Conservation (phyloP, 1,140 invertebrate genomes). For the Rhopalosiphum maidis region DNA sequence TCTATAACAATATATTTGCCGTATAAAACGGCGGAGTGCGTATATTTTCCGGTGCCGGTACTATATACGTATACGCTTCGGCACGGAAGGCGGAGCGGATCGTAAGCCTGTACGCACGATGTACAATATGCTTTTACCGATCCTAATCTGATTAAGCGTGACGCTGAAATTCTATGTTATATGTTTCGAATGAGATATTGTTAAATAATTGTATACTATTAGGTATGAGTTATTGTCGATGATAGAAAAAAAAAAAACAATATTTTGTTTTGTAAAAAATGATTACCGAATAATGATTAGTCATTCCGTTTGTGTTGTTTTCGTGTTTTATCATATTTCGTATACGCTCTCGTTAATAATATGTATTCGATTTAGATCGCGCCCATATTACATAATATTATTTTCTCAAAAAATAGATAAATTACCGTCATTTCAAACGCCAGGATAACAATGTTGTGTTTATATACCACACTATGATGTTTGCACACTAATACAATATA, state of each 20-base stretch:
- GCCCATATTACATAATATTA: not conserved
- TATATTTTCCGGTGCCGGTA: too few species aligned
- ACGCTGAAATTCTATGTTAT: too few species aligned
- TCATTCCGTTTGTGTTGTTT: too few species aligned
- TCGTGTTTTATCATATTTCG: not conserved
- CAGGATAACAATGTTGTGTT: not conserved
- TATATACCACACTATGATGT: not conserved
- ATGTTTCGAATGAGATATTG: too few species aligned
- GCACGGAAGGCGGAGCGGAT: too few species aligned
- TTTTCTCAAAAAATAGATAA: not conserved
- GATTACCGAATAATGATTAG: too few species aligned
- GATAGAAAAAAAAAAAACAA: not conserved
- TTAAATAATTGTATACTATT: too few species aligned
- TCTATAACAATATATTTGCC: not conserved
- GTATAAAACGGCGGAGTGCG: too few species aligned
- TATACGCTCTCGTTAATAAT: not conserved
- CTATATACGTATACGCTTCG: too few species aligned
- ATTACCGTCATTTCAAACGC: not conserved
- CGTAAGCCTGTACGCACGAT: too few species aligned
- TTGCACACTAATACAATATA: not conserved
- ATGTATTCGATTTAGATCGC: not conserved
- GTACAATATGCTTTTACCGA: too few species aligned
- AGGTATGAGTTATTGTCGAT: not conserved
- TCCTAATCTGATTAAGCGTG: too few species aligned
- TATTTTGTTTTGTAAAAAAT: not conserved